Evolutionary conservation across 2,113 vertebrate species (phyloP), one percentile per base, ranked within the genome.

Genomic region (Herpetotheres cachinnans): DNA sequence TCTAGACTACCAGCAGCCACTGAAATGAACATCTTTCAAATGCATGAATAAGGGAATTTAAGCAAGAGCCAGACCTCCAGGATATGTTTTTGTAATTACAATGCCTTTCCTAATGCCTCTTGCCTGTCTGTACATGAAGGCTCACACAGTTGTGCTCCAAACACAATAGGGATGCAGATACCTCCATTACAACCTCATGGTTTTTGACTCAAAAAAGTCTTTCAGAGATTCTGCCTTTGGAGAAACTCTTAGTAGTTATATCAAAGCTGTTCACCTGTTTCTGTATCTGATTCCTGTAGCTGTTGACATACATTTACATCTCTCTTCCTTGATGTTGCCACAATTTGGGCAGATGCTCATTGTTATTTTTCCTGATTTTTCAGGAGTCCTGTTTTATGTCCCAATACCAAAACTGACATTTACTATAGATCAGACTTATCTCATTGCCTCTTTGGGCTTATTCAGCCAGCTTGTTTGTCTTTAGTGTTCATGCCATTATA

Each of bases 121-220:
- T 86, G 20, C 20, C 25, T 44, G 16, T 74, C n/a, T 54, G 12
- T 36, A 69, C 10, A 13, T 25, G 34, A 63, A 65, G 32, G 14
- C 11, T 80, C 32, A 52, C 38, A 73, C 18, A 56, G 19, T 10
- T 56, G 26, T 71, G 18, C 26, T 58, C 30, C 42, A 42, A n/a
- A 25, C 30, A 36, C 17, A 50, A 16, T 32, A 56, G 18, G 15
- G 13, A 56, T 72, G 16, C 22, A 40, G 14, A 29, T 50, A 26
- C 27, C 13, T 24, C 4, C 7, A 20, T 42, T 27, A 58, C 0
- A 3, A 62, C 11, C 40, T 32, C 30, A 61, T 1, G 1, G 2
- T 4, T 82, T 73, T 72, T 55, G 3, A 61, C 21, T 84, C 30
- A 42, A 30, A 71, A 80, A 32, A 17, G 10, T 25, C 16, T 62